Evolutionary conservation across 2,797 vertebrate genomes (phyloP).

Genomic region (Bradypodion pumilum): DNA sequence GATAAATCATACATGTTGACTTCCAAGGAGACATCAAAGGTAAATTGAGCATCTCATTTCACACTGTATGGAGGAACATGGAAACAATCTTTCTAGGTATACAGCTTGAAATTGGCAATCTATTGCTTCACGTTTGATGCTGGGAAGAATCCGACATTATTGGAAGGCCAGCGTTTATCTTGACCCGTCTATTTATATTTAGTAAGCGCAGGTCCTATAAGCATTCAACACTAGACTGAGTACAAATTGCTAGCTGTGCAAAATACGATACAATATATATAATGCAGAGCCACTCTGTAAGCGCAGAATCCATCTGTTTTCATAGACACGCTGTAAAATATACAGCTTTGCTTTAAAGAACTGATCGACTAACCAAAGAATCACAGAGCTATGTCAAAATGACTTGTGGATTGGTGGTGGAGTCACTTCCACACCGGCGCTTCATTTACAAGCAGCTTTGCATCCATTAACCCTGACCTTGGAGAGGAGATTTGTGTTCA

Average conservation of each 20-base stretch:
- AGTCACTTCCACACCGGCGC: not conserved
- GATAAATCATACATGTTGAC: conserved; percentile 45
- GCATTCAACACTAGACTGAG: conserved; percentile 46
- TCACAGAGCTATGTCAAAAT: conserved; percentile 23
- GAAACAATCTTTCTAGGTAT: conserved; percentile 29
- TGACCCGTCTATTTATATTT: conserved; percentile 37
- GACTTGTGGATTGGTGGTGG: conserved; percentile 20
- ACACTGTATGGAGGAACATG: conserved; percentile 30
- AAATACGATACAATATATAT: conserved; percentile 24
- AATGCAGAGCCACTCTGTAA: conserved; percentile 36
- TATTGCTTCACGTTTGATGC: conserved; percentile 29
- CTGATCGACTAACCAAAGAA: conserved; percentile 25
- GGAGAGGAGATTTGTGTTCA: not conserved
- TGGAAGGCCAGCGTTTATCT: conserved; percentile 52
- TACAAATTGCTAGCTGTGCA: conserved; percentile 30
- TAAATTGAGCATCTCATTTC: conserved; percentile 50
- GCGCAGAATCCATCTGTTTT: conserved; percentile 25
- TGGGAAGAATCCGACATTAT: conserved; percentile 44
- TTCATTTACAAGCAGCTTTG: not conserved
- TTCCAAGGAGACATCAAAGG: conserved; percentile 6
- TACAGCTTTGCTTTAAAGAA: conserved; percentile 22
- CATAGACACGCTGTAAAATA: conserved; percentile 23
- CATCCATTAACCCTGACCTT: not conserved
- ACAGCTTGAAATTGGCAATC: conserved; percentile 53
- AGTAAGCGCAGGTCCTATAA: conserved; percentile 34